These are phyloP conservation scores for Grantiella picta DNA, from an alignment of 2,113 vertebrate genomes.

Conservation along the genomic window DNA sequence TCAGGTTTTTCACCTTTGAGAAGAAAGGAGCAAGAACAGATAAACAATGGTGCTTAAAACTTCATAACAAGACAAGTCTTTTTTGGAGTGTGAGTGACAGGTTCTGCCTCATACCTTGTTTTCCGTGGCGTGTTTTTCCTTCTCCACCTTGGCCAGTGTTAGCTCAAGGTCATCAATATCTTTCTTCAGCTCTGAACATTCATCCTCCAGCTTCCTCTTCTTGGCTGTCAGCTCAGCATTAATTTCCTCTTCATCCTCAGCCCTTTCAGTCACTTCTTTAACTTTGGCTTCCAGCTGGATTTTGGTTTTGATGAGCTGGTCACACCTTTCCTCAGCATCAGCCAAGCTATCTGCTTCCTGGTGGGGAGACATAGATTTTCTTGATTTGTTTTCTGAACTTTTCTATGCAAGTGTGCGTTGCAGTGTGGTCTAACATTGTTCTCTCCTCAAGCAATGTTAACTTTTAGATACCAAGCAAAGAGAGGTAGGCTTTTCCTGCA, in stretches of 20 bases:
- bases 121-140: conserved; percentile 83
- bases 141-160: conserved; percentile 78
- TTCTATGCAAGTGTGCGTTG: neutral
- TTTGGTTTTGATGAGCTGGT: conserved; percentile 86
- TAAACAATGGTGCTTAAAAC: too few relatives aligned
- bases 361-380: neutral
- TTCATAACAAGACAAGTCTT: too few relatives aligned
- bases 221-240: conserved; percentile 78
- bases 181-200: conserved; percentile 80
- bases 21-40: neutral
- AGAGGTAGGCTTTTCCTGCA: neutral
- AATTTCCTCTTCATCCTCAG: conserved; percentile 82
- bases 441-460: neutral
- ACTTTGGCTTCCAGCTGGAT: conserved; percentile 82
- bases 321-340: conserved; percentile 86
- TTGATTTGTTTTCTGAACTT: neutral
- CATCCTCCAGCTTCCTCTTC: conserved; percentile 78
- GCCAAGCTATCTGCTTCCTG: conserved; percentile 83
- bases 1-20: conserved; percentile 79
- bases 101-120: conserved; percentile 74
- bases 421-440: neutral
- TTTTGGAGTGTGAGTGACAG: rapidly evolving
- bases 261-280: conserved; percentile 80
- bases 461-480: neutral
- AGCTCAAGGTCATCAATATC: conserved; percentile 77